Evolutionary conservation across 1,140 invertebrate species (phyloP), one percentile per base, ranked within the genome.

Genomic region (Ceratina australensis): DNA sequence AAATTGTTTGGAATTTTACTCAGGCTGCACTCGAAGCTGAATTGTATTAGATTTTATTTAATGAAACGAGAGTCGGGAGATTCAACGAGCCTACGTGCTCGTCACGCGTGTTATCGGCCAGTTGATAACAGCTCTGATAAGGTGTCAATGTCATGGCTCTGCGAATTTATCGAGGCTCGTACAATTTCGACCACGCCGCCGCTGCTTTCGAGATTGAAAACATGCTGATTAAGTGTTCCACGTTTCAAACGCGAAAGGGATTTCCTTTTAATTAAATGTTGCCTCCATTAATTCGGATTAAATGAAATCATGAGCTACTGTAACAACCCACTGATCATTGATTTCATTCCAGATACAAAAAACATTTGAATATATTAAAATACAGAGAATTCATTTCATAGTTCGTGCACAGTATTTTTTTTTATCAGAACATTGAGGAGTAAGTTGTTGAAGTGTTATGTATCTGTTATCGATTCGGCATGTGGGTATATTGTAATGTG

Each of bases 81-180:
- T 24, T 33, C n/a, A 60, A 63, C 33, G 72, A 75, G 67, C 66
- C 67, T 56, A 63, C 60, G 76, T 42, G 57, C 18, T 67, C 47
- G 49, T 54, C 49, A 13, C 18, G 71, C 33, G 72, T 56, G 63
- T 79, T 79, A 79, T 79, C 78, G 57, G 28, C 72, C 68, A 20
- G n/a, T 3, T 8, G 78, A 79, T 79, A 79, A 68, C 64, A 47
- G 22, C 20, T 1, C 20, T 50, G 72, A 79, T 79, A 75, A 79
- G 49, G 64, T 76, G 72, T 68, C 78, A 79, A 76, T 79, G 78
- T 79, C 78, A 79, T 57, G 78, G 72, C 47, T 79, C 24, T 61
- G 78, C 49, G 20, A 75, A 79, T 42, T 79, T 66, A 76, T 76
- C 57, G n/a, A 18, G 42, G n/a, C 57, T 60, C 56, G 52, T 22